Base-by-base conservation (phyloP, 2,888 invertebrate species). In the Argynnis bischoffii region DNA sequence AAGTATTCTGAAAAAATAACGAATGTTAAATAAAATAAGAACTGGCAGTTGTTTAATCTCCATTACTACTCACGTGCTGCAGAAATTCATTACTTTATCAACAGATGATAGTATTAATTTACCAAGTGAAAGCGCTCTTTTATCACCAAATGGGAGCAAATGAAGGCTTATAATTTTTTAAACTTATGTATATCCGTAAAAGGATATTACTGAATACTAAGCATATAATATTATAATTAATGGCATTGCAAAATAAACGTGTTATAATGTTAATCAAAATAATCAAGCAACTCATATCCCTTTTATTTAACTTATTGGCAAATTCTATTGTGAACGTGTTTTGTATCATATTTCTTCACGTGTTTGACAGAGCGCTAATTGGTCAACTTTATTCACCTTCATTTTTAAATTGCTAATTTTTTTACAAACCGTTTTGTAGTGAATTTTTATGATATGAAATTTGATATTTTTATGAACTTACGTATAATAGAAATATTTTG, bases 301-400 rank as follows among this genome's bases (percentile, higher is more conserved):
- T 6, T 53, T 61, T 41, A 18, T 61, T 53, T 41, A 16, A 41
- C 51, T 16, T 6, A 53, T 35, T 41, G 51, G 35, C 35, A 6
- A 46, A 57, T 57, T 53, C 16, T 59, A 64, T 50, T 14, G n/a
- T 59, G 55, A 50, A 64, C 63, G 55, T 56, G 63, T 46, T 64
- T 57, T 60, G 61, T 63, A 63, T 65, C 65, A 60, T 66, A 60
- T 66, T 66, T 69, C 64, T 67, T 61, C 56, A 48, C 53, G 55
- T 73, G 63, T 72, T 74, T 75, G 74, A 72, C 72, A 66, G 57
- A 60, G 67, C 67, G 71, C 69, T 74, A 74, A 74, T 74, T 74
- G 72, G 69, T 59, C 64, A 69, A 69, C 65, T 75, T 67, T 69
- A 66, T 71, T 69, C 65, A 59, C 71, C 26, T 61, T 69, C 61